Base-by-base conservation (phyloP, 92 coral and sea anemone species). In the Zoanthus gigantus region DNA sequence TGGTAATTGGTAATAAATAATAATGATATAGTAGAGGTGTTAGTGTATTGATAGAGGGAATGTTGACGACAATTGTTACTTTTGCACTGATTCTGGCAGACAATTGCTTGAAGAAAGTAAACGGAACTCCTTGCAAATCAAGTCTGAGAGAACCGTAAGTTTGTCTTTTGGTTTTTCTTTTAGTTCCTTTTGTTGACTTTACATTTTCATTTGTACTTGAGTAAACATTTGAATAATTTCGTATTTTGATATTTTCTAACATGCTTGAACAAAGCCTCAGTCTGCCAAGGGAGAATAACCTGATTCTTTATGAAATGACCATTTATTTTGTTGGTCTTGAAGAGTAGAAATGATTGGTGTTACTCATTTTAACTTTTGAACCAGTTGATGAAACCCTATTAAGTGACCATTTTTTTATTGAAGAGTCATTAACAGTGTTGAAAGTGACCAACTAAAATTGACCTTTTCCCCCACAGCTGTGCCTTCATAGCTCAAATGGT, bases 131-230 rank as follows among this genome's bases (percentile, higher is more conserved):
- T 71, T 88, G 30, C 92, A 93, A 76, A 83, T 86, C 77, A 95
- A 92, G 44, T 91, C 96, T 1, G 98, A 95, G 84, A 83, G 96
- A 89, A 66, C 88, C 10, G 98, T 95, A 86, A 85, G 94, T 86
- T 31, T 73, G 3, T 52, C 6, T 57, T 31, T 74, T 18, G 50
- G 57, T 71, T 47, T 85, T 57, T 46, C 12, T 3, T 46, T 12
- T 58, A 10, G n/a, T 1, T 58, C n/a, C 2, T 58, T n/a, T 9
- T 14, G 65, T 58, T 12, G 15, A 3, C 11, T 9, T 9, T 1
- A 7, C 2, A 0, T 9, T 14, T 53, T 53, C 12, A 7, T 53
- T 53, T 53, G 42, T 37, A 53, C 11, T 53, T 53, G 58, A 53
- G 11, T 9, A 53, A 23, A 53, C 1, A 53, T 14, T 9, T 9